Base-by-base conservation (phyloP, 2,113 vertebrate genomes). In the Zosterops borbonicus region DNA sequence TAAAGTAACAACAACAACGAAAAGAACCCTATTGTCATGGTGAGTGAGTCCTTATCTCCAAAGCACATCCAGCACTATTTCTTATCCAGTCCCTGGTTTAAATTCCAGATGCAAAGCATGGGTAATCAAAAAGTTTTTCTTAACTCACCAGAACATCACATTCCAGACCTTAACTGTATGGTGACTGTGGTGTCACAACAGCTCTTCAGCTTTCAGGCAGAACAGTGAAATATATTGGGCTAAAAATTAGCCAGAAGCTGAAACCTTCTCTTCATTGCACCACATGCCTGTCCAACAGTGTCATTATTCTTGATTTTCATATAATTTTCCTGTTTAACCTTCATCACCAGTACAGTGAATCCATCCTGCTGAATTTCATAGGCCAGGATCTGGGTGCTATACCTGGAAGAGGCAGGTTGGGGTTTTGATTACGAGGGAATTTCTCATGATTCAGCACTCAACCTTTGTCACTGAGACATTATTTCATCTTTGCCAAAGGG, bases 61-160 rank as follows among this genome's bases (percentile, higher is more conserved):
- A 85, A 95, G 78, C 58, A 84, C 91, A 95, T 91, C 81, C 96
- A 95, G 47, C 74, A 59, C 67, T 85, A 24, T 55, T 94, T 95
- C 84, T 83, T 82, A 91, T 17, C 21, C 83, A 59, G 71, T 33
- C 42, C n/a, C 20, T 89, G 82, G 93, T 79, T 92, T 83, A 79
- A 97, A 96, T 92, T 92, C 74, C 93, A 95, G 70, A 39, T 89
- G 91, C 63, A 95, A 95, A 91, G 93, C 91, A 91, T 87, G 84
- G 75, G 39, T 94, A 94, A 95, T 97, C 91, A 96, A 95, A 87
- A 97, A 85, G 87, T 42, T 95, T 92, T 89, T 74, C 85, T 95
- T 95, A 97, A 96, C 93, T 97, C 52, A 58, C 41, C 33, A 87
- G 84, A 55, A 85, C 82, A 95, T 87, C 81, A 90, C 91, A 96